Conservation (phyloP, 1,140 invertebrate genomes). For the Drosophila micromelanica region DNA sequence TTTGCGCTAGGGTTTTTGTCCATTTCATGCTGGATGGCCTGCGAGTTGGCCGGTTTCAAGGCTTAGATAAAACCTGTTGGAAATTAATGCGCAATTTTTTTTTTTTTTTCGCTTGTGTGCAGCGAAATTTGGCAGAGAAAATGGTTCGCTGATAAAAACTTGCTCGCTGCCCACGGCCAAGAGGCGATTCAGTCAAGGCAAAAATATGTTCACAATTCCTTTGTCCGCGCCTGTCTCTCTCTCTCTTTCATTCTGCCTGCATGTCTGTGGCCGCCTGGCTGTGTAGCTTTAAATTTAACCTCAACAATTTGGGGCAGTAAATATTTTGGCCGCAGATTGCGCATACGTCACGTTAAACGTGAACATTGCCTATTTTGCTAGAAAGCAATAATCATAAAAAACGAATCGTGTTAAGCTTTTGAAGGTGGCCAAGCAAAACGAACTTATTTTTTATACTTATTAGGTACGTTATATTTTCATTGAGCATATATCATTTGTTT, state of each 20-base stretch:
- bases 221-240: slow-evolving; percentile 32
- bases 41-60: slow-evolving; percentile 54
- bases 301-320: slow-evolving; percentile 60
- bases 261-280: slow-evolving; percentile 1
- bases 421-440: slow-evolving; percentile 57
- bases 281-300: slow-evolving; percentile 61
- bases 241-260: slow-evolving; percentile 17
- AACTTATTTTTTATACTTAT: too few species aligned
- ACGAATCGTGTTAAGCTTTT: slow-evolving; percentile 41
- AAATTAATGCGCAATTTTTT: slow-evolving; percentile 52
- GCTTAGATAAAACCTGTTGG: slow-evolving; percentile 58
- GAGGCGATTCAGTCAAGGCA: background rate
- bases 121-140: slow-evolving; percentile 43
- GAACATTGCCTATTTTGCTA: slow-evolving; percentile 10
- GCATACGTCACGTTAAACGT: slow-evolving; percentile 49
- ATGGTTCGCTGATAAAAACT: slow-evolving; percentile 29
- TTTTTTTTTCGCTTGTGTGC: slow-evolving; percentile 26
- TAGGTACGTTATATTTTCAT: too few species aligned
- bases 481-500: too few species aligned
- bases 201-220: slow-evolving; percentile 43
- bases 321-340: slow-evolving; percentile 44
- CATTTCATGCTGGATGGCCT: slow-evolving; percentile 28
- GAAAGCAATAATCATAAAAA: slow-evolving; percentile 66
- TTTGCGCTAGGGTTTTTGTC: slow-evolving; percentile 14
- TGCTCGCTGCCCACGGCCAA: background rate